phyloP scores from a whole-genome alignment of 2,797 vertebrate genomes.

The Coranthus polyacanthus region DNA sequence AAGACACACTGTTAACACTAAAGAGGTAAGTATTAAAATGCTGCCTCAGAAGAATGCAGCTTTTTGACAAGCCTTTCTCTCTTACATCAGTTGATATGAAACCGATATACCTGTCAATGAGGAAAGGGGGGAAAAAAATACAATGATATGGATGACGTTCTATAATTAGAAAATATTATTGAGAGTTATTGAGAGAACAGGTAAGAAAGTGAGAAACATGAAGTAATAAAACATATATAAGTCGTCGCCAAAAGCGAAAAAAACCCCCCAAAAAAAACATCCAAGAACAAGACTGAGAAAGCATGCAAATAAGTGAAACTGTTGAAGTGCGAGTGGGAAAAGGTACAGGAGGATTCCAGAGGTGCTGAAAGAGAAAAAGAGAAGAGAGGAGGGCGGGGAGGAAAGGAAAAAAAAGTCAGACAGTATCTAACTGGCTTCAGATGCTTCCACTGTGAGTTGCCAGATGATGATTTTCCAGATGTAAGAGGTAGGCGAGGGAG shows the following conservation, averaged over 20 bases:
- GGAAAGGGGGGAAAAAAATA: no score
- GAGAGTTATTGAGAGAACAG: neutral
- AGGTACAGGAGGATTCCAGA: constrained; percentile 40
- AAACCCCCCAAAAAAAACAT: no score
- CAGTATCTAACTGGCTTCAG: constrained; percentile 46
- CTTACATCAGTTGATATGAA: neutral
- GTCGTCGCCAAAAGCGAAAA: constrained; percentile 15
- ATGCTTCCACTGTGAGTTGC: constrained; percentile 54
- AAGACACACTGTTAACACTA: neutral
- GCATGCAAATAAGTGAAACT: constrained; percentile 28
- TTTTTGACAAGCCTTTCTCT: neutral
- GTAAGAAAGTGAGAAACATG: constrained; percentile 12
- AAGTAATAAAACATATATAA: constrained; percentile 6
- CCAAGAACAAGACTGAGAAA: neutral
- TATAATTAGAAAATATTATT: constrained; percentile 19
- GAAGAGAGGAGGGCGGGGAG: neutral
- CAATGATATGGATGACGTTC: neutral
- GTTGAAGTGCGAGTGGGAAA: constrained; percentile 27
- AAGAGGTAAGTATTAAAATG: neutral
- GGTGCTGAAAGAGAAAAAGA: constrained; percentile 53
- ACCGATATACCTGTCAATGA: neutral
- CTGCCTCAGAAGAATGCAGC: neutral
- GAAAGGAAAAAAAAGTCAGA: constrained; percentile 41
- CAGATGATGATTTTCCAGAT: constrained; percentile 75
- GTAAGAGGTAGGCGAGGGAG: constrained; percentile 41